Evolutionary conservation across 2,888 invertebrate species (phyloP), one percentile per base, ranked within the genome.

Genomic region (Boloria selene): DNA sequence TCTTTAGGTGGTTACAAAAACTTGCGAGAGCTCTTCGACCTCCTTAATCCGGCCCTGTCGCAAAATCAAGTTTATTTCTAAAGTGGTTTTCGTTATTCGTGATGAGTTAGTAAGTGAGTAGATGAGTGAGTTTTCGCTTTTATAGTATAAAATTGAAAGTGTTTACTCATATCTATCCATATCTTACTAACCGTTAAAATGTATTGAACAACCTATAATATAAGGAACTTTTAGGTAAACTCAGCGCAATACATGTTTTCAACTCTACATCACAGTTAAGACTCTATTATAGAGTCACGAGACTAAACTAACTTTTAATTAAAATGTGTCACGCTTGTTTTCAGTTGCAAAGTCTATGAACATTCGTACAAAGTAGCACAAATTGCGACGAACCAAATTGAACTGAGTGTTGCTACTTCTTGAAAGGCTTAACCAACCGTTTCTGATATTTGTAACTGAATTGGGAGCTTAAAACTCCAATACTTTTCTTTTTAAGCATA

Each of bases 291-390:
- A 38, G 38, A 56, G 61, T 10, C 44, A 47, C 7, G 22, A 17
- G 45, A 13, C 45, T n/a, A 17, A 58, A 18, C 26, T 52, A 64
- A 61, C 52, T 61, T 64, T 58, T 64, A 68, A 68, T 64, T 64
- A 68, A 63, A 64, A 68, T 64, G 61, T 58, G 64, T 64, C 61
- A 64, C 47, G 64, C 60, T 64, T 61, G 64, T 61, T 64, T 68
- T 55, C 47, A 61, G 56, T 64, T 61, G 13, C 61, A 68, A 61
- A 68, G 61, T 56, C 60, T 49, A 42, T 58, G 60, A 56, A 51
- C 51, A 50, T n/a, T 62, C 31, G 55, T 47, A 45, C 18, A 22
- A 45, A 44, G 44, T 26, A 47, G 22, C n/a, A 51, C 53, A 50
- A 45, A 44, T 50, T 60, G 50, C 53, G 16, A 26, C 31, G 16